Conservation (phyloP, 2,113 vertebrate species). For the Eclectus roratus region DNA sequence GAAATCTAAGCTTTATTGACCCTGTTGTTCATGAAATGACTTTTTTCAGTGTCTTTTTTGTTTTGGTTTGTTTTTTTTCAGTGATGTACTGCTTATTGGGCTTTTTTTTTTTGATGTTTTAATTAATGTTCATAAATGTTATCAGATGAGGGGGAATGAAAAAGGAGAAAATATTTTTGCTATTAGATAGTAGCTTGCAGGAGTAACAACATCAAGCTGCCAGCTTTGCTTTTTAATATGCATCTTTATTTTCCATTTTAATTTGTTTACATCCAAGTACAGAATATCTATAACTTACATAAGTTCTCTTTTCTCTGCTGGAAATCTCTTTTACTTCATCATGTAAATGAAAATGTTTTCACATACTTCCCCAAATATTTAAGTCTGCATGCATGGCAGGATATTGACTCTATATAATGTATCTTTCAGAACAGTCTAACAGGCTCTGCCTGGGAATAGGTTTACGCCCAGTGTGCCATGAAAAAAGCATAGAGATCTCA, state of each 20-base stretch:
- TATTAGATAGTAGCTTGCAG: not conserved
- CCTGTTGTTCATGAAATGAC: not conserved
- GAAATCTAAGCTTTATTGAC: not conserved
- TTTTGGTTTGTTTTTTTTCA: not conserved
- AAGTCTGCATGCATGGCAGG: not conserved
- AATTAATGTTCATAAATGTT: not conserved
- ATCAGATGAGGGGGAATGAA: not conserved
- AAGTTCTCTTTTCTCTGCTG: not conserved
- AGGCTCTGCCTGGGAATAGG: not conserved
- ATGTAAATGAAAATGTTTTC: not conserved
- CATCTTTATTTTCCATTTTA: conserved; percentile 1
- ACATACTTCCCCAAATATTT: not conserved
- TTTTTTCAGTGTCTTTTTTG: not conserved
- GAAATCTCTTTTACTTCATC: conserved; percentile 1
- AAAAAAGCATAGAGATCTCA: not conserved
- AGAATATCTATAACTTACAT: not conserved
- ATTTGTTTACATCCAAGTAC: not conserved
- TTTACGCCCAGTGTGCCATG: not conserved
- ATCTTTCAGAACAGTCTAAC: not conserved
- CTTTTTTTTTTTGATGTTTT: not conserved
- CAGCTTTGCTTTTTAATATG: not conserved
- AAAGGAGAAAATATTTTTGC: not conserved
- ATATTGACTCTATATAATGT: not conserved
- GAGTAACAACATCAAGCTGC: not conserved
- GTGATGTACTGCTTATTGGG: not conserved